A percentile compares a stretch with the other conserved stretches of the same genome.
These are phyloP conservation scores for Pyxicephalus adspersus DNA, from an alignment of 2,113 vertebrate species.

Conservation along the genomic window DNA sequence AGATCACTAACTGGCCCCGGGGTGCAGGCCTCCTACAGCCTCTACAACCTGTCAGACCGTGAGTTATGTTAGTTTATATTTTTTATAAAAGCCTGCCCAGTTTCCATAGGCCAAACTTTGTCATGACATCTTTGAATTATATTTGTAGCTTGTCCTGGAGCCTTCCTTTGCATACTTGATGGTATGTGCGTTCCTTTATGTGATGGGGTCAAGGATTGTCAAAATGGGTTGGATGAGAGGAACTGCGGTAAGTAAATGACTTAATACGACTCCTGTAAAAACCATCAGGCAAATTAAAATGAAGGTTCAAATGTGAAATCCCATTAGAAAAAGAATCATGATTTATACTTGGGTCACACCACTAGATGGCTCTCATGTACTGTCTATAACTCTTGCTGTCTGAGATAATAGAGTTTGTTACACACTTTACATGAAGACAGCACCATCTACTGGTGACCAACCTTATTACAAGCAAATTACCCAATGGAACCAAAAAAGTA, in stretches of 20 bases:
- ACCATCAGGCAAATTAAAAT: too few relatives aligned
- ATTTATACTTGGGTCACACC: too few relatives aligned
- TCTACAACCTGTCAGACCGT: slow-evolving; percentile 92
- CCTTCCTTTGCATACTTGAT: slow-evolving; percentile 84
- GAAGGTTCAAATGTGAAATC: too few relatives aligned
- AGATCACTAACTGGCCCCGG: slow-evolving; percentile 88
- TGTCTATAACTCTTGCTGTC: too few relatives aligned
- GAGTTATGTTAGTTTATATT: slow-evolving; percentile 62
- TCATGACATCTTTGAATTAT: background rate
- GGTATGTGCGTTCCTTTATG: slow-evolving; percentile 89
- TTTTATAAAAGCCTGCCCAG: background rate
- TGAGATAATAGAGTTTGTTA: too few relatives aligned
- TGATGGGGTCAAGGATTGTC: slow-evolving; percentile 89
- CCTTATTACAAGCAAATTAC: too few relatives aligned
- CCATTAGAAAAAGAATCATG: too few relatives aligned
- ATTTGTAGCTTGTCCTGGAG: slow-evolving; percentile 84
- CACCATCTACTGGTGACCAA: too few relatives aligned
- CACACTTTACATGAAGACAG: too few relatives aligned
- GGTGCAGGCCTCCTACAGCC: slow-evolving; percentile 80
- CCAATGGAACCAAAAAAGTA: too few relatives aligned
- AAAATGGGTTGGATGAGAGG: slow-evolving; percentile 88
- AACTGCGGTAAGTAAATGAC: slow-evolving; percentile 81
- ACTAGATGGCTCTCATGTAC: too few relatives aligned
- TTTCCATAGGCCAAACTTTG: background rate
- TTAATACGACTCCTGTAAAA: too few relatives aligned